A percentile compares a stretch with the other conserved stretches of the same genome.
phyloP scores from a whole-genome alignment of 1,140 invertebrate species.

The Campoletis sonorensis region DNA sequence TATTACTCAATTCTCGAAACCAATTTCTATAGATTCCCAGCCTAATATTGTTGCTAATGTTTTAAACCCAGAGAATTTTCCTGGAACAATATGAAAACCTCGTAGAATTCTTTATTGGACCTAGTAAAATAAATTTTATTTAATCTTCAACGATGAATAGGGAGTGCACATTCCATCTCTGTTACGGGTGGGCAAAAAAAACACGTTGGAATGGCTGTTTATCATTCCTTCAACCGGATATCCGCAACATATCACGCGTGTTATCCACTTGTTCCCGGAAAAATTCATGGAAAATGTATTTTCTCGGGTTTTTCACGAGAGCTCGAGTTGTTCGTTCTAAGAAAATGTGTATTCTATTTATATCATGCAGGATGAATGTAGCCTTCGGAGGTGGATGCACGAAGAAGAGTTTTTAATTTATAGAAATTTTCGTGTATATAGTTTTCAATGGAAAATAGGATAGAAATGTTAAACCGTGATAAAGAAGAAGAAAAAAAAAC shows the following conservation, averaged over 20 bases:
- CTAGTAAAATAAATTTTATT: too few species aligned
- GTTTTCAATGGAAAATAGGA: background rate
- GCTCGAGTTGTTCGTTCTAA: background rate
- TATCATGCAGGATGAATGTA: background rate
- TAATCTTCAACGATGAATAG: too few species aligned
- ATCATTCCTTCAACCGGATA: background rate
- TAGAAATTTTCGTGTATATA: background rate
- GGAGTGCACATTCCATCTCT: background rate
- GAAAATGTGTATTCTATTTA: background rate
- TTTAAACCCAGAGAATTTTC: too few species aligned
- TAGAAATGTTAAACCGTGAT: background rate
- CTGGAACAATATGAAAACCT: too few species aligned
- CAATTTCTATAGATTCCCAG: too few species aligned
- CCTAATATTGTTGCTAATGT: too few species aligned
- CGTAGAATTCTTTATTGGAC: too few species aligned
- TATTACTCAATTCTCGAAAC: too few species aligned
- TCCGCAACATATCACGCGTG: conserved; percentile 2
- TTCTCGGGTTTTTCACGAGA: background rate
- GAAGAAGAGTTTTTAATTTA: conserved; percentile 8
- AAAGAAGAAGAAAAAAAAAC: background rate
- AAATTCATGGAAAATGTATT: conserved; percentile 6
- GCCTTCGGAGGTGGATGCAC: background rate
- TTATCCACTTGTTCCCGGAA: background rate
- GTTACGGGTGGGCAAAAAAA: background rate
- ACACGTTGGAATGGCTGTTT: background rate